A percentile compares a stretch with the other conserved stretches of the same genome.
phyloP scores from a whole-genome alignment of 2,113 vertebrate species.

The Mobula hypostoma region DNA sequence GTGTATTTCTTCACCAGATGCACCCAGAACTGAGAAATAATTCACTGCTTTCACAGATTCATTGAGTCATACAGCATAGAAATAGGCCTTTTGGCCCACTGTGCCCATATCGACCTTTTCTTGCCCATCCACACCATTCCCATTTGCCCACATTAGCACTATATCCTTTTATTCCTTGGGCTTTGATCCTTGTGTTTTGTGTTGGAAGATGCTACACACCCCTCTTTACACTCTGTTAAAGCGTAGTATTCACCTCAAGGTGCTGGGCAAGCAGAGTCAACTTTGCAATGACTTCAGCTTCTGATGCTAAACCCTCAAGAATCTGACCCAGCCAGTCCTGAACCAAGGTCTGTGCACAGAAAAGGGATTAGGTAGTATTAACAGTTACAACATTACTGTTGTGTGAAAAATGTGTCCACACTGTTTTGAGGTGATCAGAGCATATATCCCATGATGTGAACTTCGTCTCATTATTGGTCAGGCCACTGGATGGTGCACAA shows the following conservation, averaged over 20 bases:
- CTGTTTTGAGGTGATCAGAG: not conserved
- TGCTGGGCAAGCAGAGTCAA: not conserved
- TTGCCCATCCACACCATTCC: too few relatives aligned
- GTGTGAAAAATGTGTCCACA: not conserved
- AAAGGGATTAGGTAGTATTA: not conserved
- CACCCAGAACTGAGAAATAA: not conserved
- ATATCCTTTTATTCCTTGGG: too few relatives aligned
- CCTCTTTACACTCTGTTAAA: not conserved
- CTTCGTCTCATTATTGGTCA: not conserved
- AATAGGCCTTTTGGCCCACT: too few relatives aligned
- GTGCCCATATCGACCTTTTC: too few relatives aligned
- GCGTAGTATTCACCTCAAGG: not conserved
- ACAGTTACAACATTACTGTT: not conserved
- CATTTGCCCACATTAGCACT: too few relatives aligned
- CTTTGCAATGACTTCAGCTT: not conserved
- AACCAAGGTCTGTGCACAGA: not conserved
- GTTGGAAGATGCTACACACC: not conserved
- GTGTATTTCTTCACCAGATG: not conserved
- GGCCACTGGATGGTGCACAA: not conserved
- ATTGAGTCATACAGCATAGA: too few relatives aligned
- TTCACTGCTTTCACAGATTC: too few relatives aligned
- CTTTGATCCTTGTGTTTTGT: not conserved
- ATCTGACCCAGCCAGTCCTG: not conserved
- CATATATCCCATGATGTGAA: not conserved
- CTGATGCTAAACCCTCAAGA: not conserved